Percentiles rank a stretch among this genome's conserved stretches.
Evolutionary conservation across 1,140 invertebrate genomes (phyloP).

Genomic region (Heliconius congener): DNA sequence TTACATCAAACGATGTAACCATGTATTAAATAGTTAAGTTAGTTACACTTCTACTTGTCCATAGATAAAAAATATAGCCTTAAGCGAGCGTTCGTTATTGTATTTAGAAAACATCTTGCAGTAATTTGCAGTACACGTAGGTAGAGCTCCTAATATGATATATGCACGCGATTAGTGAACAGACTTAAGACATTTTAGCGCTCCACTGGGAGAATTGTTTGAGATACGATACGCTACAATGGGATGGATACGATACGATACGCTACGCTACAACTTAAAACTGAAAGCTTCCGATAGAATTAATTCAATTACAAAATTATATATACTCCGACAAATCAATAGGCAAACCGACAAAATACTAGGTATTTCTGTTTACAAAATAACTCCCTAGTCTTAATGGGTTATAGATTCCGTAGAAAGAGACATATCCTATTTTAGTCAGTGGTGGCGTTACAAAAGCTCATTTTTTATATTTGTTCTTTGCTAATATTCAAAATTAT

Average conservation of each 20-base stretch:
- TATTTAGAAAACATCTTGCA: constrained; percentile 19
- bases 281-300: too few relatives aligned
- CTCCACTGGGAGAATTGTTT: background rate
- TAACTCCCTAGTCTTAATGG: too few relatives aligned
- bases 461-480: too few relatives aligned
- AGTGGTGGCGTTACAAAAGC: too few relatives aligned
- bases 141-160: constrained; percentile 33
- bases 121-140: constrained; percentile 36
- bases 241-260: background rate
- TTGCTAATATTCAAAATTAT: too few relatives aligned
- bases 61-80: background rate
- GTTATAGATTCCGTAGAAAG: too few relatives aligned
- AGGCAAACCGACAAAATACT: too few relatives aligned
- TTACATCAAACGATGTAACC: too few relatives aligned
- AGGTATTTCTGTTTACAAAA: too few relatives aligned
- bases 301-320: background rate
- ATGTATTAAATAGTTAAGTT: background rate
- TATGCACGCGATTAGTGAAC: constrained; percentile 31
- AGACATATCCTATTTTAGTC: too few relatives aligned
- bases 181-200: constrained; percentile 37
- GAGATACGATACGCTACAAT: background rate
- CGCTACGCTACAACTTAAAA: too few relatives aligned
- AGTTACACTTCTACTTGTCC: background rate
- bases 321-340: background rate
- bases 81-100: background rate